Percentiles rank a stretch among this genome's conserved stretches.
These are phyloP conservation scores for Ferdinandea cuprea DNA, from an alignment of 2,888 invertebrate genomes.

Conservation along the genomic window DNA sequence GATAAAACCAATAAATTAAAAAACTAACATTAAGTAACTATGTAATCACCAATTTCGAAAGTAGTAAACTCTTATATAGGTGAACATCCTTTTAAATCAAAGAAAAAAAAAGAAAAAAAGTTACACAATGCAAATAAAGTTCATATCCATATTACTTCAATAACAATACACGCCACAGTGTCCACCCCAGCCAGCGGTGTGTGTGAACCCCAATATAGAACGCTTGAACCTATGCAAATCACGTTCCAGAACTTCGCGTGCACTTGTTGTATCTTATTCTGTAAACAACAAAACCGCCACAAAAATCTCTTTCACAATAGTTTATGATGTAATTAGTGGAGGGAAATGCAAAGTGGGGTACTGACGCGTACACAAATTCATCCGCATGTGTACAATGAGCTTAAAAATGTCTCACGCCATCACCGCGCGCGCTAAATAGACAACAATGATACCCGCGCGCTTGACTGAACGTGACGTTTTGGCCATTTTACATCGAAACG, in stretches of 20 bases:
- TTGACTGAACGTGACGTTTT: slow-evolving; percentile 71
- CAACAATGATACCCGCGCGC: slow-evolving; percentile 41
- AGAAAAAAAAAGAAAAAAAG: background rate
- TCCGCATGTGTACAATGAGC: slow-evolving; percentile 56
- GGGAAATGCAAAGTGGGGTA: slow-evolving; percentile 28
- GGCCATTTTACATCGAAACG: slow-evolving; percentile 46
- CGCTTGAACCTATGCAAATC: slow-evolving; percentile 17
- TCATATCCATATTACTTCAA: slow-evolving; percentile 20
- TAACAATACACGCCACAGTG: slow-evolving; percentile 10
- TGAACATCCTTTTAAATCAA: background rate
- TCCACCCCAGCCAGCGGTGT: background rate
- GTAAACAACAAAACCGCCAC: background rate
- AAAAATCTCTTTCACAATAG: slow-evolving; percentile 17
- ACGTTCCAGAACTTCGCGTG: slow-evolving; percentile 23
- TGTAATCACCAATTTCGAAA: slow-evolving; percentile 12
- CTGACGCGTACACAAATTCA: slow-evolving; percentile 10
- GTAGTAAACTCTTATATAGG: slow-evolving; percentile 6
- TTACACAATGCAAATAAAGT: background rate
- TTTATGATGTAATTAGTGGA: slow-evolving; percentile 40
- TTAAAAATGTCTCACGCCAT: slow-evolving; percentile 25
- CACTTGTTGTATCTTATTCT: slow-evolving; percentile 10
- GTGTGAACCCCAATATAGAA: slow-evolving; percentile 15
- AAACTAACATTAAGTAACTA: background rate
- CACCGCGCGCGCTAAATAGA: slow-evolving; percentile 48
- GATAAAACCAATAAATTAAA: too few relatives aligned